Conservation (phyloP, 2,888 invertebrate genomes). For the Elysia crispata region DNA sequence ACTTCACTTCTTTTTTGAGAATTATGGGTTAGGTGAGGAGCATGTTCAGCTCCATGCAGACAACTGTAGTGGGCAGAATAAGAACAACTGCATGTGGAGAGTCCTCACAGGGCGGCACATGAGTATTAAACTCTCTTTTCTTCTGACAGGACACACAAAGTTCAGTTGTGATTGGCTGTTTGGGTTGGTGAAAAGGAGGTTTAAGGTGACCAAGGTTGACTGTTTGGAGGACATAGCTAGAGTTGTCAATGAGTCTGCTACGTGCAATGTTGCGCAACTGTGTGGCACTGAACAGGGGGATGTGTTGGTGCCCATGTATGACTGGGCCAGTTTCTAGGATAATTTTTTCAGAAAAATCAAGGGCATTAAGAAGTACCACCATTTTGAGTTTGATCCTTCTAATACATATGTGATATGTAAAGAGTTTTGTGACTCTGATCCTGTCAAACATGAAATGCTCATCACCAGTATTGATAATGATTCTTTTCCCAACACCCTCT, state of each 20-base stretch:
- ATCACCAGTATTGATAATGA: neutral
- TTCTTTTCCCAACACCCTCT: neutral
- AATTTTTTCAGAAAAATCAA: slow-evolving; percentile 35
- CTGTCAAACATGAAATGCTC: neutral
- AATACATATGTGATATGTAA: no score
- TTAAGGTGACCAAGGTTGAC: neutral
- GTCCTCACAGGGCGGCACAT: slow-evolving; percentile 39
- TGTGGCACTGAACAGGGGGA: neutral
- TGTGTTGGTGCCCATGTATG: slow-evolving; percentile 38
- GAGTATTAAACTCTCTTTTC: neutral
- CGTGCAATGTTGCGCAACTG: neutral
- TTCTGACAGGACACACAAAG: slow-evolving; percentile 48
- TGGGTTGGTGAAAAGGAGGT: slow-evolving; percentile 1
- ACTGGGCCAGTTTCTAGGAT: slow-evolving; percentile 43
- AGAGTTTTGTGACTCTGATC: no score
- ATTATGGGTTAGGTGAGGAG: slow-evolving; percentile 12
- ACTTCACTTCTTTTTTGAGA: slow-evolving; percentile 6
- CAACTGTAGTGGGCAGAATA: slow-evolving; percentile 25
- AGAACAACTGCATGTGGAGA: slow-evolving; percentile 42
- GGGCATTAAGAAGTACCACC: slow-evolving; percentile 36
- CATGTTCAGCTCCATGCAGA: slow-evolving; percentile 18
- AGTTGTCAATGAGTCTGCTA: slow-evolving; percentile 1
- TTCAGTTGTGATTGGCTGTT: slow-evolving; percentile 39
- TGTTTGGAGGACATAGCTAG: neutral
- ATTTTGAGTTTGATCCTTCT: neutral